A percentile compares a stretch with the other conserved stretches of the same genome.
Conservation (phyloP, 2,888 invertebrate species). For the Brenthis hecate region DNA sequence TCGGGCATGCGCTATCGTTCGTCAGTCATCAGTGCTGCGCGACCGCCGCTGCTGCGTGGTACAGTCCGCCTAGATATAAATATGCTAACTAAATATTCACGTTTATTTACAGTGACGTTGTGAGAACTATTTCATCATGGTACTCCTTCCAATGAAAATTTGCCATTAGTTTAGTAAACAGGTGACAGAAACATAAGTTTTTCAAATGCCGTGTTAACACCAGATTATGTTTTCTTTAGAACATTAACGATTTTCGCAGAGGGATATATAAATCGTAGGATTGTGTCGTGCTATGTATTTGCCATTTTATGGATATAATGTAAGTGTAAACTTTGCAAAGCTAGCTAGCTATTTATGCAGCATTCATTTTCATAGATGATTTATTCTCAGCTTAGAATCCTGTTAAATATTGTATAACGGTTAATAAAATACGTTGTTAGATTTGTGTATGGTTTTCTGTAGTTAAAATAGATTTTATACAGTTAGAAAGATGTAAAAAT, state of each 20-base stretch:
- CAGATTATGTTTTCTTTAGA: constrained; percentile 47
- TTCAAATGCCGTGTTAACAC: constrained; percentile 28
- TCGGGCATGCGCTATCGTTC: constrained; percentile 77
- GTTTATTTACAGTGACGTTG: constrained; percentile 72
- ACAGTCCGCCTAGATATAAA: constrained; percentile 54
- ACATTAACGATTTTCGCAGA: constrained; percentile 52
- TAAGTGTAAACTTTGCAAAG: constrained; percentile 27
- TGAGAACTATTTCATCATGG: constrained; percentile 62
- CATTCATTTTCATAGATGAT: constrained; percentile 1
- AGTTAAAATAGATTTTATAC: neutral
- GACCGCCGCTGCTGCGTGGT: constrained; percentile 71
- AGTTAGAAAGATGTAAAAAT: too few species aligned
- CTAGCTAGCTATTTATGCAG: constrained; percentile 10
- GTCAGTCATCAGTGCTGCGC: constrained; percentile 75
- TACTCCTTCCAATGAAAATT: constrained; percentile 55
- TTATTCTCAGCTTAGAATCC: neutral
- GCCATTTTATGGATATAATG: constrained; percentile 36
- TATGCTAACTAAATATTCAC: constrained; percentile 62
- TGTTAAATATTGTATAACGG: neutral
- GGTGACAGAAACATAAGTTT: constrained; percentile 55
- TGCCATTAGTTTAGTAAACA: constrained; percentile 55
- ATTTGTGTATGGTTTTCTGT: neutral
- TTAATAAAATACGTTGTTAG: neutral
- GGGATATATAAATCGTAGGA: constrained; percentile 43
- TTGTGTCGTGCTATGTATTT: constrained; percentile 41